Evolutionary conservation across 1,140 invertebrate genomes (phyloP).

Genomic region (Drosophila pseudoananassae): DNA sequence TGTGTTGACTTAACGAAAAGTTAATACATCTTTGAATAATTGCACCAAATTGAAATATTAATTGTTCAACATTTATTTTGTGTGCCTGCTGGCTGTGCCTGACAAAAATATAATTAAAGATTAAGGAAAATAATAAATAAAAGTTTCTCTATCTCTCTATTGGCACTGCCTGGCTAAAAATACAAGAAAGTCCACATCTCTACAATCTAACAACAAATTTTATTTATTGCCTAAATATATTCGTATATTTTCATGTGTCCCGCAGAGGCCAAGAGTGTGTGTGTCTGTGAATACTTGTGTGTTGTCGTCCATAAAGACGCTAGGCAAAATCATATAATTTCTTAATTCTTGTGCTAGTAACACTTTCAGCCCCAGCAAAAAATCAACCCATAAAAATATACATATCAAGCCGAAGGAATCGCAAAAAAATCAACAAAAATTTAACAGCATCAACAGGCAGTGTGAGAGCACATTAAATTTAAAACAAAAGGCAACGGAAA

Average conservation of each 20-base stretch:
- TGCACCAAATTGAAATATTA: conserved; percentile 74
- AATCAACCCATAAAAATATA: conserved; percentile 68
- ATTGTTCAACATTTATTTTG: conserved; percentile 71
- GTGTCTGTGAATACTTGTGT: conserved; percentile 15
- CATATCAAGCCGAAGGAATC: conserved; percentile 43
- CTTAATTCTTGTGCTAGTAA: conserved; percentile 69
- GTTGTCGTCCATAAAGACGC: conserved; percentile 47
- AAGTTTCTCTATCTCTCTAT: conserved; percentile 70
- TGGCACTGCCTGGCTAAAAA: conserved; percentile 76
- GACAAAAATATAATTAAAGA: conserved; percentile 22
- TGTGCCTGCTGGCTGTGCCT: conserved; percentile 10
- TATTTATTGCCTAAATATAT: conserved; percentile 77
- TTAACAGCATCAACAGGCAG: conserved; percentile 14
- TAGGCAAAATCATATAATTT: conserved; percentile 64
- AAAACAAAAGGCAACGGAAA: conserved; percentile 29
- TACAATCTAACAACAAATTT: conserved; percentile 75
- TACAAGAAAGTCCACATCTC: conserved; percentile 66
- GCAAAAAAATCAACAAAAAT: conserved; percentile 30
- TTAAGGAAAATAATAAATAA: conserved; percentile 50
- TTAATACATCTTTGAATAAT: conserved; percentile 75
- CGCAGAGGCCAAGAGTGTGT: conserved; percentile 19
- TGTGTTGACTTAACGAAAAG: conserved; percentile 57
- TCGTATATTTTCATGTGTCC: conserved; percentile 39
- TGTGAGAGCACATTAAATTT: conserved; percentile 23
- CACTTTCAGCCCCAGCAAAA: conserved; percentile 63